Conservation (phyloP, 2,888 invertebrate genomes). For the Prenolepis imparis region DNA sequence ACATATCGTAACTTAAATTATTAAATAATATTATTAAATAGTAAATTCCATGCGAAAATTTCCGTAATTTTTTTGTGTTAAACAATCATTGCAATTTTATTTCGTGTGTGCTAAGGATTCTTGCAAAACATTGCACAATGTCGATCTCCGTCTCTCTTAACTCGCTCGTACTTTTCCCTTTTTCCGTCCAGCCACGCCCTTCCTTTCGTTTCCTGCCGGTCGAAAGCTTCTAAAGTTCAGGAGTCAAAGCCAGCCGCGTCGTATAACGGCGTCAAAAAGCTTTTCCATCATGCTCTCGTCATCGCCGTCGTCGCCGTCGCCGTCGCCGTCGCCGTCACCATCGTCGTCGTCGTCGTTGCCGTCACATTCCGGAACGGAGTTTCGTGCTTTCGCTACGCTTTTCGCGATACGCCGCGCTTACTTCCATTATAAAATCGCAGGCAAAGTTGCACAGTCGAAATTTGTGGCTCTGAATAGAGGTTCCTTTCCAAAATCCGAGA, state of each 20-base stretch:
- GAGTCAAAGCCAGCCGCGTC: slow-evolving; percentile 72
- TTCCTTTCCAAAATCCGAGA: not conserved
- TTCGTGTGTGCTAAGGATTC: slow-evolving; percentile 9
- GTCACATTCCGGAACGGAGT: slow-evolving; percentile 6
- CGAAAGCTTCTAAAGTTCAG: slow-evolving; percentile 76
- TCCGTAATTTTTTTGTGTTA: not conserved
- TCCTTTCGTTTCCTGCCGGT: slow-evolving; percentile 33
- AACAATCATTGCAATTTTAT: slow-evolving; percentile 4
- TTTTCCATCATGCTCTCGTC: slow-evolving; percentile 65
- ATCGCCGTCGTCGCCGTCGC: slow-evolving; percentile 32
- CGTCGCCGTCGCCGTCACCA: not conserved
- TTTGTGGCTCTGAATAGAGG: not conserved
- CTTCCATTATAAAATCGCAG: not conserved
- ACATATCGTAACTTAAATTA: too few relatives aligned
- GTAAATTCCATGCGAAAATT: not conserved
- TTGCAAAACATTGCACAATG: slow-evolving; percentile 1
- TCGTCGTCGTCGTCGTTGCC: not conserved
- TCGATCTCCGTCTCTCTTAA: slow-evolving; percentile 40
- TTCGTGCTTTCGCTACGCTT: slow-evolving; percentile 31
- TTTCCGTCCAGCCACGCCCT: slow-evolving; percentile 44
- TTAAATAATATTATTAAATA: too few relatives aligned
- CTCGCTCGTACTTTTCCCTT: slow-evolving; percentile 29
- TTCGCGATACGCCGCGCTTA: slow-evolving; percentile 18
- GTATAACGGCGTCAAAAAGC: slow-evolving; percentile 73
- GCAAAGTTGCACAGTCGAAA: slow-evolving; percentile 18